Conservation (phyloP, 2,113 vertebrate species). For the Gyps fulvus region DNA sequence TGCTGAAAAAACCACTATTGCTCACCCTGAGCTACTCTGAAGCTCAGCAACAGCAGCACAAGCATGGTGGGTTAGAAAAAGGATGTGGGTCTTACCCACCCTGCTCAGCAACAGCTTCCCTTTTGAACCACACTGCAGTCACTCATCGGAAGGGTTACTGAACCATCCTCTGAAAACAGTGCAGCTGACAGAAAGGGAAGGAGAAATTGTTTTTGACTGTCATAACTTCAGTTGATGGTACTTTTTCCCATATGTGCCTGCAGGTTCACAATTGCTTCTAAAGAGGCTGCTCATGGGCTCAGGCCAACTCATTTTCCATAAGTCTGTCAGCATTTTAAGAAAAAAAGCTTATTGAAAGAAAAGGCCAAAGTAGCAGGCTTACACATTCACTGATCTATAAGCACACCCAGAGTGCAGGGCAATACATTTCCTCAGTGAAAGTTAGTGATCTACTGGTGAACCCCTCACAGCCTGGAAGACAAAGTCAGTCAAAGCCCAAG, state of each 20-base stretch:
- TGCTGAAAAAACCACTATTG: background rate
- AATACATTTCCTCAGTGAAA: background rate
- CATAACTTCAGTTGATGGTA: background rate
- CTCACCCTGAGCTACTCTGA: background rate
- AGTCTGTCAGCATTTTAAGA: background rate
- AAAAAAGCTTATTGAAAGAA: background rate
- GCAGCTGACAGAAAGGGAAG: background rate
- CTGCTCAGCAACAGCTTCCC: background rate
- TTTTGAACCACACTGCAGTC: background rate
- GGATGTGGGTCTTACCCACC: background rate
- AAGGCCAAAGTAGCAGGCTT: background rate
- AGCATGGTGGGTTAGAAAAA: background rate
- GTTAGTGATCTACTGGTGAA: background rate
- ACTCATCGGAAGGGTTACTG: background rate
- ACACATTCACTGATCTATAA: background rate
- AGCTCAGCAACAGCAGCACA: background rate
- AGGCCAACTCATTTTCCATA: background rate
- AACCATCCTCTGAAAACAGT: background rate
- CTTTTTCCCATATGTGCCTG: background rate
- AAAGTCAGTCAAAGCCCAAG: background rate
- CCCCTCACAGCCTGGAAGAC: background rate
- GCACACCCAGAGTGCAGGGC: accelerated
- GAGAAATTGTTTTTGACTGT: background rate
- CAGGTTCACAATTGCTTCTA: background rate
- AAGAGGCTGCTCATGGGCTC: background rate